These are phyloP conservation scores for Limnephilus lunatus DNA, from an alignment of 2,888 invertebrate genomes.

Conservation along the genomic window DNA sequence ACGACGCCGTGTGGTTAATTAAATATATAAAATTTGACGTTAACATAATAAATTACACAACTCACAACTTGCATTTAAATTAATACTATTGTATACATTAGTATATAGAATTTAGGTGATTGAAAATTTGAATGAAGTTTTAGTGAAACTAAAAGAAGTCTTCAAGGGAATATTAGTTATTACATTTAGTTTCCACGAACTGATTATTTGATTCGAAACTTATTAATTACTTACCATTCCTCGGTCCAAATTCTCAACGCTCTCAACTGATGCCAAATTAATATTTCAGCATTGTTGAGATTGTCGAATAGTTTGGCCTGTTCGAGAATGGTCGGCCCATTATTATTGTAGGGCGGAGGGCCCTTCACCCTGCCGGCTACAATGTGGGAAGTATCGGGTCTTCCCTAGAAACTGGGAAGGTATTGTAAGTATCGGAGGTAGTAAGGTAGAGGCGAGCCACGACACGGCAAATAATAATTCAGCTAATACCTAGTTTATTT, in stretches of 20 bases:
- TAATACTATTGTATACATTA: too few species aligned
- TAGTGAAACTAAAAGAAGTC: too few species aligned
- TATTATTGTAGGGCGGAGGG: not conserved
- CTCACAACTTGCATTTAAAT: too few species aligned
- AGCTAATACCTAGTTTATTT: slow-evolving; percentile 17
- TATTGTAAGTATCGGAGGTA: not conserved
- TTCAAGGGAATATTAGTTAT: too few species aligned
- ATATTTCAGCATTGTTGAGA: slow-evolving; percentile 2
- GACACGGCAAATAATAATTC: slow-evolving; percentile 34
- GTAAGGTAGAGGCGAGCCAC: not conserved
- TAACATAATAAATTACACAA: too few species aligned
- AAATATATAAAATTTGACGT: too few species aligned
- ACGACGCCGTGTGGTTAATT: too few species aligned
- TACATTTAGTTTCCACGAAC: not conserved
- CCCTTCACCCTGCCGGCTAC: not conserved
- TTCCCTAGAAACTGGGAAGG: not conserved
- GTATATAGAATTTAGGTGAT: too few species aligned
- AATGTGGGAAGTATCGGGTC: not conserved
- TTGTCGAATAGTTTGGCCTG: not conserved
- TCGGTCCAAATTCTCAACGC: not conserved
- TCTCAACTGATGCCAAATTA: not conserved
- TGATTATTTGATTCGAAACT: not conserved
- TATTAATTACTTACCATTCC: not conserved
- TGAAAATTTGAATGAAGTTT: too few species aligned
- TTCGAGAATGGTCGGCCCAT: not conserved